Evolutionary conservation across 1,140 invertebrate genomes (phyloP).

Genomic region (Dendrolimus kikuchii): DNA sequence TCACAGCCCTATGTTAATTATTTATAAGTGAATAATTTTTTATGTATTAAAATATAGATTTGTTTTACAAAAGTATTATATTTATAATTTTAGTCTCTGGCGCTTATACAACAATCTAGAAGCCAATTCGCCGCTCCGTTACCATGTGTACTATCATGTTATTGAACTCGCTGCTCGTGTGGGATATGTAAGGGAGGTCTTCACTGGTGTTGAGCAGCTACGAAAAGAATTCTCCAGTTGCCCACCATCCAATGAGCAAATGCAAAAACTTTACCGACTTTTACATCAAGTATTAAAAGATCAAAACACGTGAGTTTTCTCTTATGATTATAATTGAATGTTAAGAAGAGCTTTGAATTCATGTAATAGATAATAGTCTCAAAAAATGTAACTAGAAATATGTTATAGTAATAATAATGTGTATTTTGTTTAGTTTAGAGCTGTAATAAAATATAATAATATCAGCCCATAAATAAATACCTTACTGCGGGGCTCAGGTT

Average conservation of each 20-base stretch:
- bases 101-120: conserved; percentile 93
- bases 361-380: too few relatives aligned
- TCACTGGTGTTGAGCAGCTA: conserved; percentile 84
- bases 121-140: conserved; percentile 86
- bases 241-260: conserved; percentile 90
- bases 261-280: conserved; percentile 92
- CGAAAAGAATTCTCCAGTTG: conserved; percentile 88
- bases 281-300: conserved; percentile 89
- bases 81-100: conserved; percentile 76
- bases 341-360: not conserved
- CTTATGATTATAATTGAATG: conserved; percentile 3
- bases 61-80: not conserved
- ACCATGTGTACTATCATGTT: conserved; percentile 93
- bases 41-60: not conserved
- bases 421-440: too few relatives aligned
- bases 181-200: conserved; percentile 88
- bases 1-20: too few relatives aligned
- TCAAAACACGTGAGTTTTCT: conserved; percentile 58
- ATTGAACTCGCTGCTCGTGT: conserved; percentile 90
- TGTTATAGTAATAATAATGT: too few relatives aligned
- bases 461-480: too few relatives aligned
- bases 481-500: too few relatives aligned
- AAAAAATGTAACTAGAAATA: too few relatives aligned
- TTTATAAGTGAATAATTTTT: not conserved
- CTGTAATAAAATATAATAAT: too few relatives aligned